phyloP scores from a whole-genome alignment of 2,113 vertebrate species.

The Grallaria varia region DNA sequence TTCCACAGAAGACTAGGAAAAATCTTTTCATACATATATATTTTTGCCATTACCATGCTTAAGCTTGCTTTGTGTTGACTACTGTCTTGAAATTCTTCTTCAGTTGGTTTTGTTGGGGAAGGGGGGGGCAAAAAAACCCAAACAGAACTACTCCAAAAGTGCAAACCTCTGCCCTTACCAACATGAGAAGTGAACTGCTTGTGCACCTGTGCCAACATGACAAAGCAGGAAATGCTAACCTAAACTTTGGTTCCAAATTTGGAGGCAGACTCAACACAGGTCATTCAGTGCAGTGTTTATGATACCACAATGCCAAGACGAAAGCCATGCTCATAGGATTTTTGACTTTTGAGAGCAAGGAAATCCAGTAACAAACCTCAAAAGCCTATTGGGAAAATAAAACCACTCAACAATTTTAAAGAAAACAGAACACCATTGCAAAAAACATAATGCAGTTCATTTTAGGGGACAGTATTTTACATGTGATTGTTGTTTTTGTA shows the following conservation, averaged over 20 bases:
- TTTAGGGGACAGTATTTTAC: neutral
- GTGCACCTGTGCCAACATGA: neutral
- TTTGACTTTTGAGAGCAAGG: neutral
- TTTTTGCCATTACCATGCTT: neutral
- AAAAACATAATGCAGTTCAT: neutral
- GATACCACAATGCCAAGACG: neutral
- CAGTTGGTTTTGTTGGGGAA: neutral
- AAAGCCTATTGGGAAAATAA: neutral
- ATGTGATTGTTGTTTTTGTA: neutral
- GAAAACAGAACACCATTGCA: neutral
- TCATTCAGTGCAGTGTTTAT: neutral
- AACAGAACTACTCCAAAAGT: neutral
- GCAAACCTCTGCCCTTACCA: neutral
- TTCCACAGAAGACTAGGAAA: neutral
- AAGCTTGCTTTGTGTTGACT: neutral
- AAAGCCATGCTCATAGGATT: neutral
- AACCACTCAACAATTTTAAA: neutral
- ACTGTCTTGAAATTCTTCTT: neutral
- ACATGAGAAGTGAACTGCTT: neutral
- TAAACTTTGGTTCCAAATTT: conserved; percentile 40
- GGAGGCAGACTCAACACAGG: neutral
- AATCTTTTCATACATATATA: neutral
- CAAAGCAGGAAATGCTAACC: conserved; percentile 27
- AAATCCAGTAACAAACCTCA: neutral
- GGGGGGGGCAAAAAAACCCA: fast-evolving